A percentile compares a stretch with the other conserved stretches of the same genome.
Conservation (phyloP, 2,113 vertebrate species). For the Elephas maximus region DNA sequence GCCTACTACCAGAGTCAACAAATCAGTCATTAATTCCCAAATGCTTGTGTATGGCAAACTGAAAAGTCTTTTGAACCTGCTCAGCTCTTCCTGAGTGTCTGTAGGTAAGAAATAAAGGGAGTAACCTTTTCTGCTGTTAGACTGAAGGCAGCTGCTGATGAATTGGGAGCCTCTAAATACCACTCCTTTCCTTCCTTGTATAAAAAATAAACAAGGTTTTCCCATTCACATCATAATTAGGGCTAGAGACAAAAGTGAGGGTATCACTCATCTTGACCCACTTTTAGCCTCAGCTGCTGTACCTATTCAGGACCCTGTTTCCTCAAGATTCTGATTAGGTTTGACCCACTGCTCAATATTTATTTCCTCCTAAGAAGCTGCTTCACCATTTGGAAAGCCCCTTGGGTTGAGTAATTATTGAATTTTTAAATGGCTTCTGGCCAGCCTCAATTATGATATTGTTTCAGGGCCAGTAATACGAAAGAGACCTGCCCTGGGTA, state of each 20-base stretch:
- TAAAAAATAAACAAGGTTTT: conserved; percentile 54
- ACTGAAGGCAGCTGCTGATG: conserved; percentile 2
- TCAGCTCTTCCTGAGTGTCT: not conserved
- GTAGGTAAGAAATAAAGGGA: conserved; percentile 42
- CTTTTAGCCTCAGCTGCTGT: conserved; percentile 18
- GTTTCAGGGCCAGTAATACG: conserved; percentile 46
- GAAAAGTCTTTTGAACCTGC: not conserved
- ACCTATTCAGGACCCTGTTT: conserved; percentile 21
- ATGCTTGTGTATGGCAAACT: not conserved
- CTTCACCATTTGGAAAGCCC: conserved; percentile 49
- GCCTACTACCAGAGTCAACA: not conserved
- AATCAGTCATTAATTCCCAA: not conserved
- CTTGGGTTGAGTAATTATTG: conserved; percentile 58
- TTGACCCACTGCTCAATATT: conserved; percentile 59
- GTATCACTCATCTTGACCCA: not conserved
- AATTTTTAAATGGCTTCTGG: conserved; percentile 67
- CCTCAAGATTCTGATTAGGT: conserved; percentile 58
- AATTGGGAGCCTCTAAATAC: conserved; percentile 40
- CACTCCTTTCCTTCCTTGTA: not conserved
- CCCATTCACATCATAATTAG: conserved; percentile 29
- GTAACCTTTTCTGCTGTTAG: not conserved
- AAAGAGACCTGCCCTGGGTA: conserved; percentile 46
- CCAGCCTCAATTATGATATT: conserved; percentile 46
- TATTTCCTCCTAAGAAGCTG: conserved; percentile 64
- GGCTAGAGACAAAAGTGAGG: not conserved